Conservation (phyloP, 2,113 vertebrate genomes). For the Brachionichthys hirsutus region DNA sequence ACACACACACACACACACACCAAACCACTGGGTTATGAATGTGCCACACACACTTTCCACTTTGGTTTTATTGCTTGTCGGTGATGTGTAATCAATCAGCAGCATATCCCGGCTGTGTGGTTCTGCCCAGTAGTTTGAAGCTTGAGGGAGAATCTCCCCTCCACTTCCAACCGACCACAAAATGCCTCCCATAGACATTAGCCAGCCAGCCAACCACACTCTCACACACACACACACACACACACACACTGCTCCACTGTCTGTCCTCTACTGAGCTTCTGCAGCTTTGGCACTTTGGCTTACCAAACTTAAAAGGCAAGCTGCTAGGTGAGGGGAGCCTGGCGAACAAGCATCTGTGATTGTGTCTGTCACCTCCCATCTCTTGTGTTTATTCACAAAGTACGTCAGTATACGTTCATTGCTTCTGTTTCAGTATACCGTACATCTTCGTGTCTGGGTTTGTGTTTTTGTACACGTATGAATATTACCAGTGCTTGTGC, state of each 20-base stretch:
- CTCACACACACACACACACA: slow-evolving; percentile 22
- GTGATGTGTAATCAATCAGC: slow-evolving; percentile 69
- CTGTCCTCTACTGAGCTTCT: slow-evolving; percentile 61
- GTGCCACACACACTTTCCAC: slow-evolving; percentile 40
- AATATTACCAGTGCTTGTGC: background rate
- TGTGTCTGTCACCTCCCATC: slow-evolving; percentile 66
- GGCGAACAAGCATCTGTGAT: slow-evolving; percentile 68
- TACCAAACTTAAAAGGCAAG: slow-evolving; percentile 62
- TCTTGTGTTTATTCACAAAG: slow-evolving; percentile 45
- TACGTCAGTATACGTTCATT: slow-evolving; percentile 16
- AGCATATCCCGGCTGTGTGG: slow-evolving; percentile 57
- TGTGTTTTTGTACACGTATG: background rate
- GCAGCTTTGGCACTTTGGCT: slow-evolving; percentile 69
- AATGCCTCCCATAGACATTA: slow-evolving; percentile 69
- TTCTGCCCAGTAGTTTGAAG: slow-evolving; percentile 64
- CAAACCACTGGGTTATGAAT: slow-evolving; percentile 29
- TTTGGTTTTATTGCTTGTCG: slow-evolving; percentile 66
- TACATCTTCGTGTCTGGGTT: background rate
- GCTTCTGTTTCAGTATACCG: slow-evolving; percentile 20
- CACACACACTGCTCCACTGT: slow-evolving; percentile 41
- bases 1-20: slow-evolving; percentile 27
- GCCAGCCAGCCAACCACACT: slow-evolving; percentile 50
- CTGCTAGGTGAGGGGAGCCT: slow-evolving; percentile 69
- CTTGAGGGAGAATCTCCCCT: slow-evolving; percentile 63
- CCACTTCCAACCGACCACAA: slow-evolving; percentile 60